Evolutionary conservation across 2,888 invertebrate genomes (phyloP), one percentile per base, ranked within the genome.

Genomic region (Drosophila paramelanica): DNA sequence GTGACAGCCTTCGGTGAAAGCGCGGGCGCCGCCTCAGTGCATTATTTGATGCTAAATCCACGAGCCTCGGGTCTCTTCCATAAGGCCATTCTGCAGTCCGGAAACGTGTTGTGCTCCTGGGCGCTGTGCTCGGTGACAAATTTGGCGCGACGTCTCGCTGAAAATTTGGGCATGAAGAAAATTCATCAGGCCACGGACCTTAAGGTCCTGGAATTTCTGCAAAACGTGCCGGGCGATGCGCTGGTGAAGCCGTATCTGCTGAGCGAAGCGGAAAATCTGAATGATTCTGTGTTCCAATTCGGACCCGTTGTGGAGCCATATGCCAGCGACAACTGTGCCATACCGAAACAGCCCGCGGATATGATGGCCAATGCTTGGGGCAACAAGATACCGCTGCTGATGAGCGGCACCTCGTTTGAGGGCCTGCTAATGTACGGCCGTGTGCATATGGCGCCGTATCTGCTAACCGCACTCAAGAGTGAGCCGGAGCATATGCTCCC

Each of bases 1-100:
- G 91, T 92, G 1, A 94, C 93, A 0, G 90, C 93, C 4, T 93
- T 93, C 70, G 94, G 94, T 0, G 93, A 93, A 74, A 94, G 93
- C 81, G 93, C 93, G 25, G 94, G 94, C 7, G 93, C 91, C n/a
- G 92, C 92, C 8, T 91, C 93, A 0, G 92, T 91, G 1, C 93
- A 94, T 62, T 92, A 91, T 55, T 73, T 93, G 36, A 91, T 93
- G 83, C 68, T 93, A 5, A 93, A 93, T 5, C 92, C 93, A 1
- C 83, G 91, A 66, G 91, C 93, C 0, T 91, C 92, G 80, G 91
- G 90, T 6, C 85, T 92, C 6, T 92, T 92, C 36, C 90, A 92
- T 11, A 91, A 90, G 58, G 91, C 90, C 5, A 91, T 92, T 8
- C 45, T 91, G 47, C 90, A 90, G 81, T 92, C 92, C 0, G 92